These are phyloP conservation scores for Pseudochirops corinnae DNA, from an alignment of 2,797 vertebrate genomes.

Conservation along the genomic window DNA sequence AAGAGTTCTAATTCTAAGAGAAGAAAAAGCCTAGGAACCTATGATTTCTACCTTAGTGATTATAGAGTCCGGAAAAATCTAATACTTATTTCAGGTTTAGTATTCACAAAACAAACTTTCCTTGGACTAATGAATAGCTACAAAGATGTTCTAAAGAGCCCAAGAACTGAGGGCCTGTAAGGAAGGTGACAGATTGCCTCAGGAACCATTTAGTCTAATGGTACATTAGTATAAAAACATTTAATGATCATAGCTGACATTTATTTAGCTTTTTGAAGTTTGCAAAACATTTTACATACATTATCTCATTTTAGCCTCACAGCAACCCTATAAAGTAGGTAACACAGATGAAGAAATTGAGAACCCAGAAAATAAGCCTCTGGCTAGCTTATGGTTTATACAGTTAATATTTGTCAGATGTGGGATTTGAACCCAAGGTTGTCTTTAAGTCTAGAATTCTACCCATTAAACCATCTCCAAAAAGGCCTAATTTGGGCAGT, in stretches of 20 bases:
- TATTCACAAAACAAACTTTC: background rate
- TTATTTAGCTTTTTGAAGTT: background rate
- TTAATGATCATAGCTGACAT: background rate
- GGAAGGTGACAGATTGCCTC: background rate
- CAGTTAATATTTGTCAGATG: background rate
- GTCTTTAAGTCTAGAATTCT: background rate
- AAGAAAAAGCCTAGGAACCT: background rate
- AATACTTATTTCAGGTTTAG: background rate
- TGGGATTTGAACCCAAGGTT: background rate
- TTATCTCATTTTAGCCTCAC: background rate
- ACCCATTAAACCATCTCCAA: background rate
- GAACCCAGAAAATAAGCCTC: background rate
- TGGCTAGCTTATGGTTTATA: background rate
- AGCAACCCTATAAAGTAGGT: background rate
- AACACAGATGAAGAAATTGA: background rate
- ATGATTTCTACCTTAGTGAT: background rate
- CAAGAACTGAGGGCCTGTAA: background rate
- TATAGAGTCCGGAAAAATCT: background rate
- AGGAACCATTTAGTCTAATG: background rate
- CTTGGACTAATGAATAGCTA: background rate
- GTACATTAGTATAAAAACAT: background rate
- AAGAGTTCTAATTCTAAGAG: slow-evolving; percentile 21
- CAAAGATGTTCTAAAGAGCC: background rate
- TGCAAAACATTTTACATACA: background rate
- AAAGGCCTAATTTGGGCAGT: background rate